phyloP scores from a whole-genome alignment of 2,797 vertebrate species.

The Clarias laeviceps region DNA sequence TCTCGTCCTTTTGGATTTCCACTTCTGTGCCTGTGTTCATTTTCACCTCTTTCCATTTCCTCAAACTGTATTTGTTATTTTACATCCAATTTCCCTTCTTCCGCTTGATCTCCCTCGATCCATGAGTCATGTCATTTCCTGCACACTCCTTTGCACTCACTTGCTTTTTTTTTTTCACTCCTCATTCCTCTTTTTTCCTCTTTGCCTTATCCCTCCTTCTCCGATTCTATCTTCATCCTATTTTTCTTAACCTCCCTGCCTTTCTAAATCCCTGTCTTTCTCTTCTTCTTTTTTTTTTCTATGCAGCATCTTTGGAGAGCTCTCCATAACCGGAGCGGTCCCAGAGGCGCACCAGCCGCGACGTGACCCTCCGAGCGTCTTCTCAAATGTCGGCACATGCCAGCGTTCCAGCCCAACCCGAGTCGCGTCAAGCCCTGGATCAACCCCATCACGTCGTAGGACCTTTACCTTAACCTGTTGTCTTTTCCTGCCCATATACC shows the following conservation, averaged over 20 bases:
- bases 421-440: slow-evolving; percentile 40
- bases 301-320: slow-evolving; percentile 79
- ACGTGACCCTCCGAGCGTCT: slow-evolving; percentile 30
- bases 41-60: slow-evolving; percentile 38
- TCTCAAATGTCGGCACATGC: slow-evolving; percentile 32
- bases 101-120: slow-evolving; percentile 30
- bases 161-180: slow-evolving; percentile 6
- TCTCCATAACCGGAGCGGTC: slow-evolving; percentile 67
- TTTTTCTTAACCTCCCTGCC: not conserved
- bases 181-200: not conserved
- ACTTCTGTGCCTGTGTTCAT: slow-evolving; percentile 63
- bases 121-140: slow-evolving; percentile 38
- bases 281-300: slow-evolving; percentile 43
- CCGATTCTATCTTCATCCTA: not conserved
- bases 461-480: not conserved
- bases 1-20: slow-evolving; percentile 56
- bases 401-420: slow-evolving; percentile 41
- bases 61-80: slow-evolving; percentile 45
- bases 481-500: not conserved
- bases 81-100: slow-evolving; percentile 47
- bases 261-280: slow-evolving; percentile 27
- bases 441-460: slow-evolving; percentile 10
- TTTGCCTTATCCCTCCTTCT: slow-evolving; percentile 32
- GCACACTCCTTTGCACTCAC: slow-evolving; percentile 25
- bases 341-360: slow-evolving; percentile 36